These are phyloP conservation scores for Struthidea cinerea DNA, from an alignment of 2,113 vertebrate genomes.

Conservation along the genomic window DNA sequence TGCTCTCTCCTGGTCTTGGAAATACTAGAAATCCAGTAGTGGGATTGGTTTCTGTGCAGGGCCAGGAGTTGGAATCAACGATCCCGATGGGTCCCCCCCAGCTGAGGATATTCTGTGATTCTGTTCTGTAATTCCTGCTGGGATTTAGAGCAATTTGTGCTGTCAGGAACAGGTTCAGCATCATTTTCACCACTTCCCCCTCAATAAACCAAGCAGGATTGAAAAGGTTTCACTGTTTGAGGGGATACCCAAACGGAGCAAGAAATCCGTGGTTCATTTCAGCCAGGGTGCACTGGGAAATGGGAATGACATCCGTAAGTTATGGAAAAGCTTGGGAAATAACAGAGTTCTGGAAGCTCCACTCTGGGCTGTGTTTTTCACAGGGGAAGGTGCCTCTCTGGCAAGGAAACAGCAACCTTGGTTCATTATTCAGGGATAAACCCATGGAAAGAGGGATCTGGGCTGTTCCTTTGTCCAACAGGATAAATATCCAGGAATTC, in stretches of 20 bases:
- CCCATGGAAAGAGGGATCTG: background rate
- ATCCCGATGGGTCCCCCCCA: background rate
- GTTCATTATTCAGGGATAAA: background rate
- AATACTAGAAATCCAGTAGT: background rate
- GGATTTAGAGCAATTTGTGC: background rate
- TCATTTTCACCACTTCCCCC: background rate
- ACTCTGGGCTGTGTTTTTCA: background rate
- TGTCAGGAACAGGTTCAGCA: background rate
- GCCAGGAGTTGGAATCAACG: background rate
- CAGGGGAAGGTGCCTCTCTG: background rate
- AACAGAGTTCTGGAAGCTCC: background rate
- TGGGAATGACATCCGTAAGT: fast-evolving
- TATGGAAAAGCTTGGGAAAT: background rate
- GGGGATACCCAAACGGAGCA: background rate
- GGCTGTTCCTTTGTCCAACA: background rate
- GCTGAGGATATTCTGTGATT: background rate
- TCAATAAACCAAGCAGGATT: background rate
- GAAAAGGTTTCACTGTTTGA: background rate
- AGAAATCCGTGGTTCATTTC: background rate
- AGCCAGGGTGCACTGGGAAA: background rate
- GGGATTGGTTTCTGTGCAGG: background rate
- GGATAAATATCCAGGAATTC: background rate
- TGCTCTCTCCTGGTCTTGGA: background rate
- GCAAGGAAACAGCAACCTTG: background rate
- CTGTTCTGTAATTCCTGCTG: background rate